Evolutionary conservation across 2,113 vertebrate species (phyloP).

Genomic region (Dinomys branickii): DNA sequence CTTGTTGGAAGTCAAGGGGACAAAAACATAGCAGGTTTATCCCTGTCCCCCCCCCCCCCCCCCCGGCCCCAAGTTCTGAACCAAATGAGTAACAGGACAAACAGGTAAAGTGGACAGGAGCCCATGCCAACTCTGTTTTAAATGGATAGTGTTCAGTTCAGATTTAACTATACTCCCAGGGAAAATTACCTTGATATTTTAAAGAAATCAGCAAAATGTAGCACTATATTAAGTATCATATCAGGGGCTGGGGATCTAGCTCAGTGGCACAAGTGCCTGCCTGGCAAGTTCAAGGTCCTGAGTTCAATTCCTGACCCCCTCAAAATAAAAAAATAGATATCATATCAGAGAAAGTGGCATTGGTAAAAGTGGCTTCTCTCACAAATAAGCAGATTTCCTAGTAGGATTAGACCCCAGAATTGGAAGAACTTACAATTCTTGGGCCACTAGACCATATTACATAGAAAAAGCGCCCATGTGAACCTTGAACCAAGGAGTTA

Average conservation of each 20-base stretch:
- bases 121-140: neutral
- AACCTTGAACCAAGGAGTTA: neutral
- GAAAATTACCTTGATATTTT: neutral
- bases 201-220: conserved; percentile 18
- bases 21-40: neutral
- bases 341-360: neutral
- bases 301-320: too few species aligned
- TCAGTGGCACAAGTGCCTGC: too few species aligned
- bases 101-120: neutral
- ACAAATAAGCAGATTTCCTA: neutral
- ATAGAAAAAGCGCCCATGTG: neutral
- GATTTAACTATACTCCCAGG: neutral
- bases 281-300: too few species aligned
- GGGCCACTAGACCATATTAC: neutral
- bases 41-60: neutral
- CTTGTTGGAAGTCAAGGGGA: neutral
- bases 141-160: neutral
- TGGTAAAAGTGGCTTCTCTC: neutral
- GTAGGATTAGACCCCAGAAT: neutral
- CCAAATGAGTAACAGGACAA: conserved; percentile 8
- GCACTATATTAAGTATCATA: neutral
- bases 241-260: neutral
- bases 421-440: neutral
- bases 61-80: conserved; percentile 1
- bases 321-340: neutral